These are phyloP conservation scores for Trissoscelio sp. DNA, from an alignment of 2,888 invertebrate species.

Conservation along the genomic window DNA sequence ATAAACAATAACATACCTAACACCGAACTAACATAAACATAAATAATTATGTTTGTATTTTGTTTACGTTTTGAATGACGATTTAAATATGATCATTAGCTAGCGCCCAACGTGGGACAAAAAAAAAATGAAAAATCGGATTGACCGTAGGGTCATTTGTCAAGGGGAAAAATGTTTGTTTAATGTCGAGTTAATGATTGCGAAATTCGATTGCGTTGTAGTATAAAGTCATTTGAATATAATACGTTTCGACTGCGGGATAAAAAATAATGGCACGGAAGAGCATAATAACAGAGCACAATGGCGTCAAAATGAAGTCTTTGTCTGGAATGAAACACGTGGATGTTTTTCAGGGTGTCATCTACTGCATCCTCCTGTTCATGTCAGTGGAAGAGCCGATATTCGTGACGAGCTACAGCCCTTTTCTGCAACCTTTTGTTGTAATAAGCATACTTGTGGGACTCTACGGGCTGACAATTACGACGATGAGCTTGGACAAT, in stretches of 20 bases:
- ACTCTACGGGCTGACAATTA: constrained; percentile 89
- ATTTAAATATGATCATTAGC: background rate
- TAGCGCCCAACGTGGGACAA: background rate
- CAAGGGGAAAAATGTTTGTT: constrained; percentile 18
- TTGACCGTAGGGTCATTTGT: constrained; percentile 8
- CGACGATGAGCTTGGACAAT: constrained; percentile 85
- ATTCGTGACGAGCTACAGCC: constrained; percentile 74
- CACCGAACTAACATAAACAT: too few relatives aligned
- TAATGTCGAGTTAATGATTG: constrained; percentile 16
- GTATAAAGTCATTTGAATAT: constrained; percentile 38
- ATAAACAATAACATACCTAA: too few relatives aligned
- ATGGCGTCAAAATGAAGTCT: constrained; percentile 61
- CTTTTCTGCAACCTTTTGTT: constrained; percentile 88
- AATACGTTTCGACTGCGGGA: constrained; percentile 18
- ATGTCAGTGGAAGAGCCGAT: constrained; percentile 77
- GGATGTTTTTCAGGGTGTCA: constrained; percentile 74
- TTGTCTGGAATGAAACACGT: constrained; percentile 53
- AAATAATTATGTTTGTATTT: too few relatives aligned
- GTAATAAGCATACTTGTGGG: constrained; percentile 87
- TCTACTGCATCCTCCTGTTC: constrained; percentile 76
- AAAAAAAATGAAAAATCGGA: constrained; percentile 28
- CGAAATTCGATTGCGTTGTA: constrained; percentile 10
- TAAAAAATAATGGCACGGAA: constrained; percentile 47
- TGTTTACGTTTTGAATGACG: too few relatives aligned
- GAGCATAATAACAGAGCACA: constrained; percentile 55